Conservation (phyloP, 1,140 invertebrate species). For the Plodia interpunctella region DNA sequence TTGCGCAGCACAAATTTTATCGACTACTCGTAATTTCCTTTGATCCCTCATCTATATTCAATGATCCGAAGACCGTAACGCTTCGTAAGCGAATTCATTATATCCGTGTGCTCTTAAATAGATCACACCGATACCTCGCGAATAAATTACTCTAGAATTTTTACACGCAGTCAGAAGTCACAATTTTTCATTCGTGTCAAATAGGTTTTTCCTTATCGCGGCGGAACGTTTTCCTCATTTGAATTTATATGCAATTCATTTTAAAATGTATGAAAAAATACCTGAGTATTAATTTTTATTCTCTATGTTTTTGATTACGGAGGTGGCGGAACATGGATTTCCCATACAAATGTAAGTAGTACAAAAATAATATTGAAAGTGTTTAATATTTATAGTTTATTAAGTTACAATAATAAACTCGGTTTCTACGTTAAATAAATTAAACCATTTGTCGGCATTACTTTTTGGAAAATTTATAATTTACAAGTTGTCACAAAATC, state of each 20-base stretch:
- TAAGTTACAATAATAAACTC: too few relatives aligned
- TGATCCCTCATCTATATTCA: conserved; percentile 73
- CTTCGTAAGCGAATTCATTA: conserved; percentile 66
- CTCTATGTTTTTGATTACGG: too few relatives aligned
- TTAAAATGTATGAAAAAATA: background rate
- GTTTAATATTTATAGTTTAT: too few relatives aligned
- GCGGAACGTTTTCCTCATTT: background rate
- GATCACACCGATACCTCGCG: conserved; percentile 24
- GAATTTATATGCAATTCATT: background rate
- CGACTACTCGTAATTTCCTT: conserved; percentile 63
- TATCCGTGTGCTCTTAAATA: conserved; percentile 39
- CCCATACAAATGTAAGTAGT: too few relatives aligned
- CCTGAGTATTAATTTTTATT: too few relatives aligned
- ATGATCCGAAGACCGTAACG: conserved; percentile 61
- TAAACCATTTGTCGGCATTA: too few relatives aligned
- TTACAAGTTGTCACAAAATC: too few relatives aligned
- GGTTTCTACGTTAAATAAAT: too few relatives aligned
- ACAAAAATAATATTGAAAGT: too few relatives aligned
- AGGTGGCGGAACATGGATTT: too few relatives aligned
- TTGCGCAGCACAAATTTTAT: conserved; percentile 63
- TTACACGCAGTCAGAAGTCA: conserved; percentile 2
- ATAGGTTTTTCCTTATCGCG: background rate
- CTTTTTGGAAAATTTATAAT: too few relatives aligned
- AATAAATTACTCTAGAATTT: conserved; percentile 29
- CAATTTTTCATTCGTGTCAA: conserved; percentile 6